phyloP scores from a whole-genome alignment of 2,888 invertebrate species.

The Parnassius apollo region DNA sequence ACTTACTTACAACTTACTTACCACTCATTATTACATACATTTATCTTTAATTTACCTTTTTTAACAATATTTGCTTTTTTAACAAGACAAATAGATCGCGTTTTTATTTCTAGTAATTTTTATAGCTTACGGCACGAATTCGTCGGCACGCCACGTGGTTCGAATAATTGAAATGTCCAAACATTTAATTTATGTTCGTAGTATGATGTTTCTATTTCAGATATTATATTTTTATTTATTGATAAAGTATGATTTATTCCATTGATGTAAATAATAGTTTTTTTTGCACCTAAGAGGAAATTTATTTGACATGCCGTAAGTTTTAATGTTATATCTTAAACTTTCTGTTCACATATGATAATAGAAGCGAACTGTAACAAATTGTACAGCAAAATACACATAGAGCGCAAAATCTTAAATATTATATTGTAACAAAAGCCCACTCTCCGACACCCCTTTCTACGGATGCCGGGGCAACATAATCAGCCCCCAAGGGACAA shows the following conservation, averaged over 20 bases:
- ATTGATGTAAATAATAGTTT: no score
- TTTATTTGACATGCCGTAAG: no score
- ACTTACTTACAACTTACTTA: no score
- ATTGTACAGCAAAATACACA: slow-evolving; percentile 13
- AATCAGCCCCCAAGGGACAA: slow-evolving; percentile 80
- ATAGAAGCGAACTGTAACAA: not conserved
- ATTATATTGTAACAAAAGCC: slow-evolving; percentile 70
- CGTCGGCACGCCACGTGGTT: slow-evolving; percentile 74
- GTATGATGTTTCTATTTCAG: slow-evolving; percentile 44
- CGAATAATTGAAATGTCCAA: slow-evolving; percentile 79
- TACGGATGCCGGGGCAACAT: slow-evolving; percentile 68
- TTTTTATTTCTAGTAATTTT: slow-evolving; percentile 62
- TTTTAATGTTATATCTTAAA: no score
- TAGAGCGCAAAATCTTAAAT: slow-evolving; percentile 57
- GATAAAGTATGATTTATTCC: not conserved
- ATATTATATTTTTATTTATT: slow-evolving; percentile 36
- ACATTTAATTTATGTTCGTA: slow-evolving; percentile 73
- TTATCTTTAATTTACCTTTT: no score
- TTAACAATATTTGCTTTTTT: no score
- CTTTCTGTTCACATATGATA: no score
- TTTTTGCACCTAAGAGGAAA: no score
- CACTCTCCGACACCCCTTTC: slow-evolving; percentile 64
- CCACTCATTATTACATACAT: no score
- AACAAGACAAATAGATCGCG: not conserved
- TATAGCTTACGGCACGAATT: slow-evolving; percentile 75